phyloP scores from a whole-genome alignment of 2,113 vertebrate genomes.

The Mus pahari region DNA sequence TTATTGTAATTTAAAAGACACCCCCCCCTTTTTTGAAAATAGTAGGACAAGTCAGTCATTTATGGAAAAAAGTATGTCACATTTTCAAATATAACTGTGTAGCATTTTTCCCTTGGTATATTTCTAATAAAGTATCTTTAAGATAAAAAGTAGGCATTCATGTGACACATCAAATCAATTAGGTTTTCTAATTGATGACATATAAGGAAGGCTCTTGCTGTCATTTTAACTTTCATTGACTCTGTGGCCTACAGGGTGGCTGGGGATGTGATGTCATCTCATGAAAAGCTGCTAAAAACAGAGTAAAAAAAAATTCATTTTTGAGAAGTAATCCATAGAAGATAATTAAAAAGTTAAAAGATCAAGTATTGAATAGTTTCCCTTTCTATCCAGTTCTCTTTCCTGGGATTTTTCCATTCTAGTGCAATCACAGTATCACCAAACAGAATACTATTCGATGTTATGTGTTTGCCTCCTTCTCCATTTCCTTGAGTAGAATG shows the following conservation, averaged over 20 bases:
- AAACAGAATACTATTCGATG: background rate
- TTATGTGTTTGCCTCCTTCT: background rate
- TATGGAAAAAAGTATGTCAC: background rate
- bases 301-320: conserved; percentile 35
- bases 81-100: background rate
- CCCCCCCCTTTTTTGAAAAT: background rate
- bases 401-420: conserved; percentile 21
- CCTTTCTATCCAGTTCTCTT: background rate
- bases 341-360: background rate
- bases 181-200: background rate
- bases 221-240: conserved; percentile 31
- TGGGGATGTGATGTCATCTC: background rate
- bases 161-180: conserved; percentile 15
- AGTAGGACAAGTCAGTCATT: background rate
- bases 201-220: background rate
- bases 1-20: background rate
- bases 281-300: conserved; percentile 44
- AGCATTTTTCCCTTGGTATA: background rate
- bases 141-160: conserved; percentile 22
- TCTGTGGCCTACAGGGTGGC: background rate
- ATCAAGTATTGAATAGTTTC: conserved; percentile 5
- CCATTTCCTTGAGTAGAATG: background rate
- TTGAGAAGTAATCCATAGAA: conserved; percentile 47
- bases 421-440: background rate
- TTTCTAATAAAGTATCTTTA: background rate